Evolutionary conservation across 2,113 vertebrate genomes (phyloP).

Genomic region (Brachionichthys hirsutus): DNA sequence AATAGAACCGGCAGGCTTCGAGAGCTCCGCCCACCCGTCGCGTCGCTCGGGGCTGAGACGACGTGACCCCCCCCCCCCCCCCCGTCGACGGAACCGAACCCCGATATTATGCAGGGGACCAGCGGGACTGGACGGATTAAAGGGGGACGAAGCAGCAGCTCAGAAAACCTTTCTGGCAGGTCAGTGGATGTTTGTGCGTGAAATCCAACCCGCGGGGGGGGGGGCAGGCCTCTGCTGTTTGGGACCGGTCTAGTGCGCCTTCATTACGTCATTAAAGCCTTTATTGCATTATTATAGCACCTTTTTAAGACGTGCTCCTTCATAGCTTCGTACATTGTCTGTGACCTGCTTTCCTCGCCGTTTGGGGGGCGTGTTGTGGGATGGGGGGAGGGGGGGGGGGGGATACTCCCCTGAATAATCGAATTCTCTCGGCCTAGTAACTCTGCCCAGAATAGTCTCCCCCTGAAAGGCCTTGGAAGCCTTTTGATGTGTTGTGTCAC

Average conservation of each 20-base stretch:
- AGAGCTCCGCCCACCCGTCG: slow-evolving; percentile 30
- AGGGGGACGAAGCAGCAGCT: slow-evolving; percentile 68
- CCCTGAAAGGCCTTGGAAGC: slow-evolving; percentile 46
- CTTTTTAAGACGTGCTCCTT: neutral
- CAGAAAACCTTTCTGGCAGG: slow-evolving; percentile 63
- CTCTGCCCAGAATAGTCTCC: slow-evolving; percentile 62
- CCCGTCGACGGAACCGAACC: slow-evolving; percentile 42
- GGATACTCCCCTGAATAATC: slow-evolving; percentile 54
- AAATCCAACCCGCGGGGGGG: too few species aligned
- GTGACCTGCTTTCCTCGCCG: neutral
- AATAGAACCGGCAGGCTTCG: neutral
- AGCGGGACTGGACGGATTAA: slow-evolving; percentile 41
- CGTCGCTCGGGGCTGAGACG: slow-evolving; percentile 37
- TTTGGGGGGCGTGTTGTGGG: slow-evolving; percentile 39
- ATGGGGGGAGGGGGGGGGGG: slow-evolving; percentile 60
- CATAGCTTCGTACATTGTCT: too few species aligned
- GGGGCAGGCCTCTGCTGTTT: neutral
- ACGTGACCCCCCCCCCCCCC: slow-evolving; percentile 58
- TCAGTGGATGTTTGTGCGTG: slow-evolving; percentile 39
- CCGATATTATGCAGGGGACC: slow-evolving; percentile 71
- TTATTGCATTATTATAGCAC: too few species aligned
- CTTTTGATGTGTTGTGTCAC: slow-evolving; percentile 57
- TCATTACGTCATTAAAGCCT: neutral
- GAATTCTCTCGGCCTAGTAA: slow-evolving; percentile 66
- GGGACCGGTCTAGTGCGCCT: neutral